phyloP scores from a whole-genome alignment of 2,888 invertebrate genomes.

The Miltochrista miniata region DNA sequence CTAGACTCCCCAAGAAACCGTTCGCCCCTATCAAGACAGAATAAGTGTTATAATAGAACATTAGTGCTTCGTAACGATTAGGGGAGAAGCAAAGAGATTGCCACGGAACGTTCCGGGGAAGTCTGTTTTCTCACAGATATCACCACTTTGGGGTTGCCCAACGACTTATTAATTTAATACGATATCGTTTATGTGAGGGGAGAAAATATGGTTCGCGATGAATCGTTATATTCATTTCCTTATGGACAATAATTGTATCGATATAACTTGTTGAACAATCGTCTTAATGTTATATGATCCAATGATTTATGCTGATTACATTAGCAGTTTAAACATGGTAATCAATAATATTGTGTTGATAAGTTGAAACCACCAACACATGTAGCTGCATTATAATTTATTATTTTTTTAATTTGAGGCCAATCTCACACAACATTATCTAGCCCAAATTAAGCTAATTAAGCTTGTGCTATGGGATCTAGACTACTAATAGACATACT shows the following conservation, averaged over 20 bases:
- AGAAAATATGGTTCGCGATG: conserved; percentile 43
- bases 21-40: conserved; percentile 36
- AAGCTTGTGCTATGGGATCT: too few species aligned
- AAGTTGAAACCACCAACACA: too few species aligned
- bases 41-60: conserved; percentile 61
- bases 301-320: too few species aligned
- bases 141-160: conserved; percentile 43
- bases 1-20: conserved; percentile 9
- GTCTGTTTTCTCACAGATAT: conserved; percentile 53
- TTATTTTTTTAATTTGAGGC: too few species aligned
- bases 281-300: too few species aligned
- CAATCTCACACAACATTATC: too few species aligned
- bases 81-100: conserved; percentile 21
- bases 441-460: too few species aligned
- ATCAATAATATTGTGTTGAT: too few species aligned
- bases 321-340: too few species aligned
- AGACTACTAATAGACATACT: too few species aligned
- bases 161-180: conserved; percentile 63
- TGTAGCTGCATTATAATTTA: too few species aligned
- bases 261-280: conserved; percentile 41
- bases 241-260: conserved; percentile 43
- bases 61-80: conserved; percentile 47
- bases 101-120: conserved; percentile 35
- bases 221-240: conserved; percentile 40
- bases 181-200: conserved; percentile 48